Base-by-base conservation (phyloP, 1,140 invertebrate species). In the Gonatopus flavifemur region DNA sequence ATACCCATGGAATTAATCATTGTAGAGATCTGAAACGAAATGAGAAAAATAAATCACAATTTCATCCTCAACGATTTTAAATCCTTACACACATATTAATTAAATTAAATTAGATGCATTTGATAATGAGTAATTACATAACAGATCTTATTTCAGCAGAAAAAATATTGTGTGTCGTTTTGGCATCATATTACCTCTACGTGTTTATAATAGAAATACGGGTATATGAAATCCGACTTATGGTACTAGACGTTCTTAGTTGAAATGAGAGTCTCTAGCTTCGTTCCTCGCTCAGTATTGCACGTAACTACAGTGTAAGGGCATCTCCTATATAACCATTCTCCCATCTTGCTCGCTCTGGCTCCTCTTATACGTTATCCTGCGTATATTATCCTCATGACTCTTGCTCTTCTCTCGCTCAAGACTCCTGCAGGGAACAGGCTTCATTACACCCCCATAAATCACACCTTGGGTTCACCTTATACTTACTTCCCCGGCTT, bases 361-460 rank as follows among this genome's bases (percentile, higher is more conserved):
- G 7, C 19, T 18, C 22, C 32, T 9, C 20, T 13, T 28, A 22
- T 24, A 21, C 24, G 13, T 5, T 18, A 12, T 22, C 13, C 7
- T 13, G 22, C 21, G 21, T 9, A 20, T 28, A 18, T 15, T n/a
- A 24, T 22, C 16, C 36, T 31, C 33, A 20, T 53, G 37, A 25
- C 41, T 40, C 31, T n/a, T n/a, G n/a, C 43, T 42, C 33, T 22
- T 24, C 19, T 31, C 22, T 45, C 35, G 28, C 21, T 18, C 37
- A 19, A 20, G 38, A 19, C 38, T 52, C 28, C 43, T 54, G 59
- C 38, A 30, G 53, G 36, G 56, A 58, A 52, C 59, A 52, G 40
- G 57, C 52, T 62, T 62, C 59, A 59, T 62, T 59, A 62, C 54
- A 50, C 40, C 36, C 13, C 38, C 57, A 59, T 62, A 62, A 62